Evolutionary conservation across 1,140 invertebrate genomes (phyloP), one percentile per base, ranked within the genome.

Genomic region (Pemphigus obesinymphae): DNA sequence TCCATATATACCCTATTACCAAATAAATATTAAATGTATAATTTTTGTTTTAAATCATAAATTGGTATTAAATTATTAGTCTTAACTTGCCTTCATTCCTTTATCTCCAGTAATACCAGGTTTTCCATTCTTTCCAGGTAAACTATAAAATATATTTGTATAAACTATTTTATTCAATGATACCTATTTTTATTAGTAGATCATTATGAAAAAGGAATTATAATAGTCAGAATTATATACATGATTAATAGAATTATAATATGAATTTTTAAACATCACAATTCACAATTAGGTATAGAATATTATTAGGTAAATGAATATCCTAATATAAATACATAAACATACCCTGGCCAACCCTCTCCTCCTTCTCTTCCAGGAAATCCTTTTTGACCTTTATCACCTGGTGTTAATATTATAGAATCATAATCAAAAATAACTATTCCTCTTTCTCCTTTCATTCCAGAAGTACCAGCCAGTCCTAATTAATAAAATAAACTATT

Each of bases 361-460:
- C 37, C 37, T 3, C 82, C 82, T 70, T 40, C 63, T 31, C 58
- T 48, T 8, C 83, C 83, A 5, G 83, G 48, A 58, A 81, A 48
- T 76, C 83, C 83, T 58, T 75, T 75, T 20, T 8, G n/a, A 40
- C 83, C 83, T 34, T 73, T 75, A 1, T 48, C 34, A 23, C 83
- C 83, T 0, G 7, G 0, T 45, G 29, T 17, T 40, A 37, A 20
- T 26, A 0, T n/a, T 8, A 0, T 17, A 17, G 23, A 26, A 26
- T n/a, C 4, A 66, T 3, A 8, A 20, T 58, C 31, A 13, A 5
- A 50, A 8, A 53, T 58, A n/a, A 76, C 3, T 55, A 37, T 23
- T 72, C 88, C 88, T 75, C 26, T 82, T 7, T 84, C 26, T 45
- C 89, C 90, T 83, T 88, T 88, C 1, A 81, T 29, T 55, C 89